A percentile compares a stretch with the other conserved stretches of the same genome.
These are phyloP conservation scores for Xerus inauris DNA, from an alignment of 2,113 vertebrate genomes.

Conservation along the genomic window DNA sequence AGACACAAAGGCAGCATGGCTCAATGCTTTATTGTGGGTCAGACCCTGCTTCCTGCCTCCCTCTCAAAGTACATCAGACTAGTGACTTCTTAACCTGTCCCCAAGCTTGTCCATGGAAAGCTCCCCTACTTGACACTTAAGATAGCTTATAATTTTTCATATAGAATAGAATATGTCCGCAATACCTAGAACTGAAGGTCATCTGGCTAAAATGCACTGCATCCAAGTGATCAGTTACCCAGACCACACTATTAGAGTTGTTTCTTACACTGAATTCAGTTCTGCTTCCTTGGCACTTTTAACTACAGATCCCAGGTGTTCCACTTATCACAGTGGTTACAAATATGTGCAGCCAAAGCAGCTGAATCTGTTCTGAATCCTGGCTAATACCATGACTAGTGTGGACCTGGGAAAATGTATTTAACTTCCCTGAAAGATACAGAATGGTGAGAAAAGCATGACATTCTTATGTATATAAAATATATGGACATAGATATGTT, in stretches of 20 bases:
- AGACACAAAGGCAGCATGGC: neutral
- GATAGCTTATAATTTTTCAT: neutral
- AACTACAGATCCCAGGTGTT: neutral
- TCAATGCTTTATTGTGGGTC: neutral
- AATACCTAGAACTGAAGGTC: neutral
- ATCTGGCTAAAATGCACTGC: neutral
- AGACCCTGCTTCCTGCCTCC: neutral
- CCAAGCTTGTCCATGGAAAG: neutral
- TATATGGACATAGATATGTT: neutral
- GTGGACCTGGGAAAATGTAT: neutral
- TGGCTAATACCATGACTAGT: neutral
- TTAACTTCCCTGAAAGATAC: neutral
- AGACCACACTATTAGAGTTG: rapidly evolving
- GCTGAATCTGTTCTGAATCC: neutral
- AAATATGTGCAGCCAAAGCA: neutral
- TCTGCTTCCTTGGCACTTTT: neutral
- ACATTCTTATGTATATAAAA: neutral
- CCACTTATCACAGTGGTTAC: neutral
- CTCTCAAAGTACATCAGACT: neutral
- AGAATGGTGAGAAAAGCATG: neutral
- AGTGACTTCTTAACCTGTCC: neutral
- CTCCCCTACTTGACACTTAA: neutral
- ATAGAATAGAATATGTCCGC: neutral
- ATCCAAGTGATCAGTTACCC: neutral
- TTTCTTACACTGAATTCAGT: neutral